Base-by-base conservation (phyloP, 2,113 vertebrate species). In the Stigmatopora argus region DNA sequence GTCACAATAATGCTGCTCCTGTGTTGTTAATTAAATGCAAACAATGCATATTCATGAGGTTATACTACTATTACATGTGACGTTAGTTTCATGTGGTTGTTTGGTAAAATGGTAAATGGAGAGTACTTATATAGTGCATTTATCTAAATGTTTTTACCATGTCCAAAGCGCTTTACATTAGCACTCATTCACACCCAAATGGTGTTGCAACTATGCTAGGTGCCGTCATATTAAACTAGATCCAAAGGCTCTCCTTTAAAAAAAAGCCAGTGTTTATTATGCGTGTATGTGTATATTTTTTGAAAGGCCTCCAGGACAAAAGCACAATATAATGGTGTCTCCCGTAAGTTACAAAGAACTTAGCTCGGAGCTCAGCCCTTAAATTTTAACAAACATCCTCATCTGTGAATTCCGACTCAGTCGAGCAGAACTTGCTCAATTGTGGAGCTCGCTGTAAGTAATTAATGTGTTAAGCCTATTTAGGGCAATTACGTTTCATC, bases 41-140 rank as follows among this genome's bases (percentile, higher is more conserved):
- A 15, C 46, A 48, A 70, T 72, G 62, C 70, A 79, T 79, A 69
- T 77, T 70, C 17, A 73, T 67, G 52, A 55, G 53, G 66, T 19
- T 2, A n/a, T 46, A 47, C 56, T 17, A 17, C 46, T n/a, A 69
- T 73, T 69, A 46, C 51, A 52, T 62, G 51, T 72, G 7, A 51
- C 1, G 1, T 66, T 51, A n/a, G 19, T 19, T 47, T 66, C 60
- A 71, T 64, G 51, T 65, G 60, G 34, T 64, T 74, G 5, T 3
- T 48, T 48, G 46, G 14, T 69, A 64, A 19, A 59, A 45, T 8
- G 35, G 58, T 56, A 49, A 31, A 31, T 31, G 26, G 1, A 31
- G 26, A 31, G 26, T 31, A 31, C 26, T 31, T 31, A 31, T 31
- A 31, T 31, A 31, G 26, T 31, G 26, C 3, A 31, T 31, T 31